Evolutionary conservation across 2,888 invertebrate species (phyloP), one percentile per base, ranked within the genome.

Genomic region (Eudasyphora cyanicolor): DNA sequence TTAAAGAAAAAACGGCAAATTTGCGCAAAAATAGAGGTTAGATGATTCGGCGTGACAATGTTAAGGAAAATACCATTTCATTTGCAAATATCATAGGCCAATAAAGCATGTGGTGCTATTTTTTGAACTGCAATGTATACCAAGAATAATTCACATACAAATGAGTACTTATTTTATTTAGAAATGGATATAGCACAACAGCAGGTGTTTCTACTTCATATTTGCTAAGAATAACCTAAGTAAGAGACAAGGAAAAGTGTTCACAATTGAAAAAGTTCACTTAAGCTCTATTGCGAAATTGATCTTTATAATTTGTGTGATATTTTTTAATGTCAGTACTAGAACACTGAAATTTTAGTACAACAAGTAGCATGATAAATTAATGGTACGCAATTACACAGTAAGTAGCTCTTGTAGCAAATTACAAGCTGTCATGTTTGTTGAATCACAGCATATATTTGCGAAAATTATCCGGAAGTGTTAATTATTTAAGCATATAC

Each of bases 181-280:
- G 24, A 75, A 64, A 75, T 64, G 75, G 64, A 75, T 64, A 64
- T 75, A 42, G 51, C n/a, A 64, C 27, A n/a, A 29, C 35, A 62
- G 64, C 75, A 75, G 75, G 75, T 75, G 49, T 29, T 51, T 74
- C 54, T 49, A n/a, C 19, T 51, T 1, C 45, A 5, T 45, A 19
- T 24, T 14, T 4, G 7, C 14, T 57, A 57, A 57, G 57, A 57
- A 24, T 24, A n/a, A 24, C 14, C 24, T 57, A 57, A 27, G 57
- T 27, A 27, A 57, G 14, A 71, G 7, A 49, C 51, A 69, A 69
- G 62, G n/a, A n/a, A 64, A 32, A 73, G 24, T 3, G 32, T 32
- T 32, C 8, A 8, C 32, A 5, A n/a, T n/a, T n/a, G n/a, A n/a
- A n/a, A n/a, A n/a, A n/a, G 14, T n/a, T 45, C 45, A 24, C 49